phyloP scores from a whole-genome alignment of 1,140 invertebrate species.

The Anadara kagoshimensis region DNA sequence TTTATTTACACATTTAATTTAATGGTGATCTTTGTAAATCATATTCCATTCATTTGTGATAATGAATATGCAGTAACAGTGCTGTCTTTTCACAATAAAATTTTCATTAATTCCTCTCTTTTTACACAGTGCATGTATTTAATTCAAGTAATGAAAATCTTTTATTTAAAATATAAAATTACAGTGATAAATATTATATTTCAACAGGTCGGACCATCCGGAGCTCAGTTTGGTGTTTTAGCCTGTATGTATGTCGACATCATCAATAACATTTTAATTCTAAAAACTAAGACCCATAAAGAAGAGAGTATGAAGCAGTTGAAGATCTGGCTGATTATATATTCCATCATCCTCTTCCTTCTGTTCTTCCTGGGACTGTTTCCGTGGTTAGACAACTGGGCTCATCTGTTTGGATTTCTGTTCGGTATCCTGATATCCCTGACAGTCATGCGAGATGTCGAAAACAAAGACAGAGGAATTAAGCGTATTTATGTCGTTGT shows the following conservation, averaged over 20 bases:
- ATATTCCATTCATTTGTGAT: no score
- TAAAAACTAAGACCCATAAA: slow-evolving; percentile 80
- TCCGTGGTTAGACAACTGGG: slow-evolving; percentile 98
- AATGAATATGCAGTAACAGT: no score
- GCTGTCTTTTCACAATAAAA: no score
- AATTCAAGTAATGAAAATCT: no score
- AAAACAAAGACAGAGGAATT: slow-evolving; percentile 86
- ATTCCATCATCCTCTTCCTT: slow-evolving; percentile 78
- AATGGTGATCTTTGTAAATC: no score
- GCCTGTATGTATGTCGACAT: slow-evolving; percentile 95
- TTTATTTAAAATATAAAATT: not conserved
- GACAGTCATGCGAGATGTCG: slow-evolving; percentile 90
- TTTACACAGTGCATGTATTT: no score
- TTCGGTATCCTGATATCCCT: slow-evolving; percentile 94
- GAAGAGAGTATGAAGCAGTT: slow-evolving; percentile 77
- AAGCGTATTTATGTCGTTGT: slow-evolving; percentile 86
- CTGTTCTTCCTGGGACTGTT: slow-evolving; percentile 91
- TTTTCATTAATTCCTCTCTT: no score
- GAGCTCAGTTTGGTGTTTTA: slow-evolving; percentile 93
- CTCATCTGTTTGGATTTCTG: slow-evolving; percentile 92
- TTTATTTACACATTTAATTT: no score
- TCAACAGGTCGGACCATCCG: slow-evolving; percentile 91
- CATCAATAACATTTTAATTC: slow-evolving; percentile 80
- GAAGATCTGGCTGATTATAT: slow-evolving; percentile 81
- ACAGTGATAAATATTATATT: slow-evolving; percentile 14